Conservation (phyloP, 2,888 invertebrate genomes). For the Lithophane semibrunnea region DNA sequence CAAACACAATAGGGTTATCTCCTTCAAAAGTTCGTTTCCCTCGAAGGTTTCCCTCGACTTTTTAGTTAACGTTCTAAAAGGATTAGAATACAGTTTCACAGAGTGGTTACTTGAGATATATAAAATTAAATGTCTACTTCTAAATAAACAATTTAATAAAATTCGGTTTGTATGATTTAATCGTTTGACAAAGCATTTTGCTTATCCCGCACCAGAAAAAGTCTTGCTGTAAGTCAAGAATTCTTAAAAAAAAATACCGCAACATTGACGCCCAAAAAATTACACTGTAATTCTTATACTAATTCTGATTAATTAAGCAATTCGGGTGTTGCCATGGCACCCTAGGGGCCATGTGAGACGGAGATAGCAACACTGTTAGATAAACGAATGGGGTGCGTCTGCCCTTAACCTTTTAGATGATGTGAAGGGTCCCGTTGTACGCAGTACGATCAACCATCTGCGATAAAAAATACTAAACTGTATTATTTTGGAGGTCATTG, state of each 20-base stretch:
- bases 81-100: slow-evolving; percentile 24
- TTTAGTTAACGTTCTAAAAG: slow-evolving; percentile 1
- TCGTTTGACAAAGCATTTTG: neutral
- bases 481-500: slow-evolving; percentile 15
- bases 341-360: slow-evolving; percentile 6
- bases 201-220: neutral
- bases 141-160: neutral
- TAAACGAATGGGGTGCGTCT: slow-evolving; percentile 41
- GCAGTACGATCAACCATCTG: slow-evolving; percentile 29
- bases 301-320: slow-evolving; percentile 35
- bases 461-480: slow-evolving; percentile 13
- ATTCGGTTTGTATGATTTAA: neutral
- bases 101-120: neutral
- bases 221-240: neutral
- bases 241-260: neutral
- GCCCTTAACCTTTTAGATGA: slow-evolving; percentile 27
- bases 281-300: neutral
- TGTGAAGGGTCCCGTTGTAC: slow-evolving; percentile 28
- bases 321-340: slow-evolving; percentile 13
- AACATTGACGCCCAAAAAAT: neutral
- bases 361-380: slow-evolving; percentile 16
- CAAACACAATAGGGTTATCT: slow-evolving; percentile 6
- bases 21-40: slow-evolving; percentile 9
- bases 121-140: neutral
- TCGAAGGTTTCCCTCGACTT: neutral